These are phyloP conservation scores for Scolopax mira DNA, from an alignment of 2,113 vertebrate genomes.

Conservation along the genomic window DNA sequence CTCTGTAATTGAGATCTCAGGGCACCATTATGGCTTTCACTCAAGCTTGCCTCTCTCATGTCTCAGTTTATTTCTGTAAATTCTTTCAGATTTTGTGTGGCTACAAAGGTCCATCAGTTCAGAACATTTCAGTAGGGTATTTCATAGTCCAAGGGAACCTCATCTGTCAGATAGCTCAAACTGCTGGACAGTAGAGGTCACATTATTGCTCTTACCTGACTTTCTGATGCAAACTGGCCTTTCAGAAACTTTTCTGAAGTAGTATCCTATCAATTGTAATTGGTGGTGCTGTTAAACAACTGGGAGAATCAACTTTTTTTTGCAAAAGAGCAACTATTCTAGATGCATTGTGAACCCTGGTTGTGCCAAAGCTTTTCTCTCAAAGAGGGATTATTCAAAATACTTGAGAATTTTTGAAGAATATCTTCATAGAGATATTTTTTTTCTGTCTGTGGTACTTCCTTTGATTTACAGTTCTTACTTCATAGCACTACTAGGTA, in stretches of 20 bases:
- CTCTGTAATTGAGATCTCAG: background rate
- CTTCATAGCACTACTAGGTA: too few relatives aligned
- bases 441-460: background rate
- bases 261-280: background rate
- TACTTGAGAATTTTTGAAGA: background rate
- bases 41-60: background rate
- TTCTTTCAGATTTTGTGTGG: background rate
- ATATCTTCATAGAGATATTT: background rate
- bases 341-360: background rate
- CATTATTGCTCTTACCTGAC: background rate
- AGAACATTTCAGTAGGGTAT: background rate
- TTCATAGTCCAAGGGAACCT: background rate
- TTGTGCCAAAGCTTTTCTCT: background rate
- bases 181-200: background rate
- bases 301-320: background rate
- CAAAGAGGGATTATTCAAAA: background rate
- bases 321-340: background rate
- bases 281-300: background rate
- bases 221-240: background rate
- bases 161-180: accelerated
- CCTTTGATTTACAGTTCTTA: background rate
- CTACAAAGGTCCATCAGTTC: background rate
- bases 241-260: background rate
- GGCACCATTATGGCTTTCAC: background rate
- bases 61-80: background rate